These are phyloP conservation scores for Sterrhoptilus dennistouni DNA, from an alignment of 2,113 vertebrate species.

Conservation along the genomic window DNA sequence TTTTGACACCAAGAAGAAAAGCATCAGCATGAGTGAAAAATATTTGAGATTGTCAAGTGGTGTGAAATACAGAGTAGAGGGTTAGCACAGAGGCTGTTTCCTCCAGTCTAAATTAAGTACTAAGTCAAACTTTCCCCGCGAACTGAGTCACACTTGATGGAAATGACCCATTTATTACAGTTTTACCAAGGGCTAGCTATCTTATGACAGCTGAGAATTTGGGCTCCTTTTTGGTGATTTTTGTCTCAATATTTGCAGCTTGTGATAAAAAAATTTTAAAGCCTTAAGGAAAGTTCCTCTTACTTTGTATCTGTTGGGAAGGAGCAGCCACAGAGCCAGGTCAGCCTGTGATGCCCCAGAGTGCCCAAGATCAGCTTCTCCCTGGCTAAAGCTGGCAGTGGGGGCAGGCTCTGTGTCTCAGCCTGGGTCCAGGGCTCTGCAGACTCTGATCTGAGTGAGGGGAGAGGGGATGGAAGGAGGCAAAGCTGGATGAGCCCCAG, in stretches of 20 bases:
- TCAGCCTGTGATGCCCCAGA: rapidly evolving
- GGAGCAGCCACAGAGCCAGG: not conserved
- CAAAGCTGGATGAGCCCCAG: not conserved
- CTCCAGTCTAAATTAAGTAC: not conserved
- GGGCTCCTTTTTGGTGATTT: not conserved
- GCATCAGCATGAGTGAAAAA: not conserved
- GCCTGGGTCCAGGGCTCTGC: not conserved
- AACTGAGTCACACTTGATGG: not conserved
- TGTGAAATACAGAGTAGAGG: slow-evolving; percentile 7
- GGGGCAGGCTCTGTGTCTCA: not conserved
- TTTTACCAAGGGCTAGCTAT: not conserved
- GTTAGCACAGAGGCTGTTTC: not conserved
- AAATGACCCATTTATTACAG: not conserved
- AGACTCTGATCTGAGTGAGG: not conserved
- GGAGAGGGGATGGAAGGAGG: rapidly evolving
- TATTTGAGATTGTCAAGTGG: not conserved
- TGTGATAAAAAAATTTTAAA: not conserved
- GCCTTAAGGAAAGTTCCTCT: not conserved
- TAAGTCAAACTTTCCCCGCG: not conserved
- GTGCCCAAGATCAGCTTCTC: not conserved
- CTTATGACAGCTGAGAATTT: not conserved
- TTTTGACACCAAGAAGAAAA: not conserved
- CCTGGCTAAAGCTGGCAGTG: not conserved
- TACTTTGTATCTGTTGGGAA: not conserved
- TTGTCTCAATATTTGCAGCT: not conserved